Percentiles rank a stretch among this genome's conserved stretches.
Conservation (phyloP, 2,113 vertebrate species). For the Corynorhinus townsendii region DNA sequence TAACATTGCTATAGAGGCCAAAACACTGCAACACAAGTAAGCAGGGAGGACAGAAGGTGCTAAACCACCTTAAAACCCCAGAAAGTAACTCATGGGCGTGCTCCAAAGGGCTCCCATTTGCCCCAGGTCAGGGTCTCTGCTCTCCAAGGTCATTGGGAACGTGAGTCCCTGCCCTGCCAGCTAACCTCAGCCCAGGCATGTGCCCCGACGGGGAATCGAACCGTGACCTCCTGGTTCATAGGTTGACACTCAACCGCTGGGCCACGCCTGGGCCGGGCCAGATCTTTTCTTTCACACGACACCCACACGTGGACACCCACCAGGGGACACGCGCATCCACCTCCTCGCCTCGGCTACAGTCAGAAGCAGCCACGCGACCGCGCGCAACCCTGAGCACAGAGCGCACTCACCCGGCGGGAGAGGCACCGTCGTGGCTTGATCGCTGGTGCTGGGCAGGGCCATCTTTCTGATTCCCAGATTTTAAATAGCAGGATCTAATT, state of each 20-base stretch:
- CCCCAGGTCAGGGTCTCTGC: not conserved
- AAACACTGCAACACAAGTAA: not conserved
- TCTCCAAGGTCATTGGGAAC: not conserved
- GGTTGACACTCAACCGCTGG: too few relatives aligned
- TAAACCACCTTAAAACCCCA: conserved; percentile 28
- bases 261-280: not conserved
- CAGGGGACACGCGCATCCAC: not conserved
- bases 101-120: not conserved
- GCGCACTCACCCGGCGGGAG: conserved; percentile 79
- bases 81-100: not conserved
- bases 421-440: conserved; percentile 71
- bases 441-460: conserved; percentile 70
- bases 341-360: not conserved
- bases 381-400: not conserved
- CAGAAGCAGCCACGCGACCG: not conserved
- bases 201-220: too few relatives aligned
- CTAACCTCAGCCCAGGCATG: too few relatives aligned
- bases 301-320: not conserved
- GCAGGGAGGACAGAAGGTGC: not conserved
- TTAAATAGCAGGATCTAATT: conserved; percentile 82
- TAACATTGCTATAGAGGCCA: not conserved
- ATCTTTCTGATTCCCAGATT: conserved; percentile 81
- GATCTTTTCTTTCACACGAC: conserved; percentile 11
- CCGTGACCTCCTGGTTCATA: too few relatives aligned
- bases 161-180: not conserved